Percentiles rank a stretch among this genome's conserved stretches.
phyloP scores from a whole-genome alignment of 2,888 invertebrate species.

The Fissipunctia ypsillon region DNA sequence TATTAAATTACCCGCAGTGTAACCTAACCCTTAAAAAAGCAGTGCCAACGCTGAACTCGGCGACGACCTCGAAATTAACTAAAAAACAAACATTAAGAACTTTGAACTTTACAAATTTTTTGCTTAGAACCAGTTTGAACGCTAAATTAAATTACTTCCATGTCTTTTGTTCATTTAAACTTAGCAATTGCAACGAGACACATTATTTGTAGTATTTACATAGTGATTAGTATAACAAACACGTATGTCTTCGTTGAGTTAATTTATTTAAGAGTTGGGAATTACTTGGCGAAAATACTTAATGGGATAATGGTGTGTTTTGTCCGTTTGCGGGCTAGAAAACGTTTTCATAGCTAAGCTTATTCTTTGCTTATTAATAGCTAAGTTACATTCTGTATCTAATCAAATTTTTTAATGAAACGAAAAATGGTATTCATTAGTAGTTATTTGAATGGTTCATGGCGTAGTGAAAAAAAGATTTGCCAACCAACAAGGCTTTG shows the following conservation, averaged over 20 bases:
- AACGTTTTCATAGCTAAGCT: neutral
- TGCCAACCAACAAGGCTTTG: too few species aligned
- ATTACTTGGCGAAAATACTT: conserved; percentile 37
- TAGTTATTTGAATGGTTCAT: neutral
- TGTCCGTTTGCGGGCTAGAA: conserved; percentile 5
- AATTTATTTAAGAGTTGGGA: conserved; percentile 40
- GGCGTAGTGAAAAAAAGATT: too few species aligned
- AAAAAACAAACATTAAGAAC: conserved; percentile 79
- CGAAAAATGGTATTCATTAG: neutral
- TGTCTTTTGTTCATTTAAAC: conserved; percentile 72
- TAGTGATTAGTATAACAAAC: conserved; percentile 58
- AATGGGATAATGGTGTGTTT: conserved; percentile 5
- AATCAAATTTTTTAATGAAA: neutral
- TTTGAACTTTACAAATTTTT: conserved; percentile 84
- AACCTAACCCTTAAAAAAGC: conserved; percentile 66
- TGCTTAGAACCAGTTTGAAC: conserved; percentile 74
- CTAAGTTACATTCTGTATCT: neutral
- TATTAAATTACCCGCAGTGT: conserved; percentile 58
- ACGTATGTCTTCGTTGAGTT: conserved; percentile 37
- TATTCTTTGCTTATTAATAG: neutral
- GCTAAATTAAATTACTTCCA: conserved; percentile 76
- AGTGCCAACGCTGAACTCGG: conserved; percentile 75
- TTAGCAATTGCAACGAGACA: conserved; percentile 50
- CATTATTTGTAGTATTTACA: conserved; percentile 46
- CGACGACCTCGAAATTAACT: conserved; percentile 80